phyloP scores from a whole-genome alignment of 2,113 vertebrate genomes.

The Chascanopsetta lugubris region DNA sequence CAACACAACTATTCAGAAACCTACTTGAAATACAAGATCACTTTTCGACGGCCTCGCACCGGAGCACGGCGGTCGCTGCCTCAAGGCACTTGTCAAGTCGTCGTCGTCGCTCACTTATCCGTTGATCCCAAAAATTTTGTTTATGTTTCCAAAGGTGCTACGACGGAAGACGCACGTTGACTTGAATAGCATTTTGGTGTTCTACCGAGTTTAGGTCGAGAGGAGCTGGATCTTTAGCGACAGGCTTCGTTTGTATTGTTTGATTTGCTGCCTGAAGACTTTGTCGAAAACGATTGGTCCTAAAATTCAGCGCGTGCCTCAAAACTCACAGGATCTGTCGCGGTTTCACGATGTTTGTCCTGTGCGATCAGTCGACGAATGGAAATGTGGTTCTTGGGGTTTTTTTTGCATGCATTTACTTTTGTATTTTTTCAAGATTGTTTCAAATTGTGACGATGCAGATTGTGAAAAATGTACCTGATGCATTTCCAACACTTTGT shows the following conservation, averaged over 20 bases:
- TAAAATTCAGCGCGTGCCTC: slow-evolving; percentile 62
- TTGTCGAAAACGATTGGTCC: slow-evolving; percentile 34
- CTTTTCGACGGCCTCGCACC: slow-evolving; percentile 22
- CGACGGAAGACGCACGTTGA: slow-evolving; percentile 39
- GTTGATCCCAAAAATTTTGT: slow-evolving; percentile 46
- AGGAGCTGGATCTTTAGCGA: slow-evolving; percentile 18
- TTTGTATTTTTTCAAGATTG: slow-evolving; percentile 47
- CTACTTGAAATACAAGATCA: slow-evolving; percentile 72
- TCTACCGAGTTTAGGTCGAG: slow-evolving; percentile 29
- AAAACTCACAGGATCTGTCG: slow-evolving; percentile 36
- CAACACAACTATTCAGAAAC: slow-evolving; percentile 63
- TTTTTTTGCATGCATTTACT: slow-evolving; percentile 65
- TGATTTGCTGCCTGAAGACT: slow-evolving; percentile 47
- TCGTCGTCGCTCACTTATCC: slow-evolving; percentile 44
- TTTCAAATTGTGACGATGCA: slow-evolving; percentile 28
- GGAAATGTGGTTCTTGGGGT: slow-evolving; percentile 25
- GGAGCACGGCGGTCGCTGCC: slow-evolving; percentile 42
- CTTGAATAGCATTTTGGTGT: slow-evolving; percentile 40
- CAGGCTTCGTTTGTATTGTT: slow-evolving; percentile 28
- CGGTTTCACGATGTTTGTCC: slow-evolving; percentile 44
- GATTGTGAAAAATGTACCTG: slow-evolving; percentile 35
- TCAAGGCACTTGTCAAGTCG: slow-evolving; percentile 47
- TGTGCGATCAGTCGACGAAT: slow-evolving; percentile 34
- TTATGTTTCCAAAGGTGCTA: slow-evolving; percentile 74
- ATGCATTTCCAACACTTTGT: slow-evolving; percentile 34